These are phyloP conservation scores for Dorcus hopei DNA, from an alignment of 2,888 invertebrate genomes.

Conservation along the genomic window DNA sequence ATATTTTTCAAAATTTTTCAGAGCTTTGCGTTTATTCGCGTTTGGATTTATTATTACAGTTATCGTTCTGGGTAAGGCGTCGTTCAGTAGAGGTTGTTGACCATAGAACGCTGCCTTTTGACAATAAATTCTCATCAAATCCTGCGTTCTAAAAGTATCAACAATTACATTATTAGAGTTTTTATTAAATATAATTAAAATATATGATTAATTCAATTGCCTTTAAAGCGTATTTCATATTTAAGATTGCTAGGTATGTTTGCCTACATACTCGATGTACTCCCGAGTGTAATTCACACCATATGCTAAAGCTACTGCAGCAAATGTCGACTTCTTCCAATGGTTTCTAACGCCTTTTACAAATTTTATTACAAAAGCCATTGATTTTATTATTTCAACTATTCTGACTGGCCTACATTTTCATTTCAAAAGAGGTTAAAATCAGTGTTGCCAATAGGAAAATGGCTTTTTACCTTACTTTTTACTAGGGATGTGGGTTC, in stretches of 20 bases:
- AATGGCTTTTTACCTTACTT: too few relatives aligned
- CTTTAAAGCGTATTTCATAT: not conserved
- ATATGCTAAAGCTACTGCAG: slow-evolving; percentile 64
- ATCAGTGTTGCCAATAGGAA: too few relatives aligned
- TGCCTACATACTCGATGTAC: slow-evolving; percentile 62
- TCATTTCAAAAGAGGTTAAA: too few relatives aligned
- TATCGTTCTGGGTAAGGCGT: slow-evolving; percentile 65
- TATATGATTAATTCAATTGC: slow-evolving; percentile 1
- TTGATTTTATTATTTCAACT: slow-evolving; percentile 12
- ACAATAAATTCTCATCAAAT: slow-evolving; percentile 78
- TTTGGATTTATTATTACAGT: slow-evolving; percentile 90
- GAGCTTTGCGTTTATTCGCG: slow-evolving; percentile 73
- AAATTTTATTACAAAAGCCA: slow-evolving; percentile 61
- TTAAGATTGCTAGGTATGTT: not conserved
- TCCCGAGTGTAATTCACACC: slow-evolving; percentile 67
- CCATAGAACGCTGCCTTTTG: slow-evolving; percentile 73
- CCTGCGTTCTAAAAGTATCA: slow-evolving; percentile 59
- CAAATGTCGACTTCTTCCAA: slow-evolving; percentile 86
- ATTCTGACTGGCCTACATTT: too few relatives aligned
- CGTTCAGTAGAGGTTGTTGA: slow-evolving; percentile 57
- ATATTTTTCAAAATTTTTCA: slow-evolving; percentile 78
- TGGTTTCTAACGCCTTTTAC: slow-evolving; percentile 70
- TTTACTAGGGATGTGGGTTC: too few relatives aligned
- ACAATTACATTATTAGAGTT: not conserved
- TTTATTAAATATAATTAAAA: not conserved